Conservation (phyloP, 2,113 vertebrate genomes). For the Hemicordylus capensis region DNA sequence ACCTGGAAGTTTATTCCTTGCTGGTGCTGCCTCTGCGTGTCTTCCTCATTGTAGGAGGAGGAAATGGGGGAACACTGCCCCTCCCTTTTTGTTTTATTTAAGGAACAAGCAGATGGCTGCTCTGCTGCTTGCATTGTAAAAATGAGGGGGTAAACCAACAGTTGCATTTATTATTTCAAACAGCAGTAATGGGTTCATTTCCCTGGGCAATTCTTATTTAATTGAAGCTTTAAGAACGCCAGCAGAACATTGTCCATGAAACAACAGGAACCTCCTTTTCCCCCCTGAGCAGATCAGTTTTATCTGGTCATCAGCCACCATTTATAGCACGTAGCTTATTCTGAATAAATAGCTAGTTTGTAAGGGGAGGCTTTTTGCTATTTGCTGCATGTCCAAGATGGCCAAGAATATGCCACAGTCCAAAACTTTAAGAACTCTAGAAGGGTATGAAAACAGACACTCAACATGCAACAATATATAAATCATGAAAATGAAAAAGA, state of each 20-base stretch:
- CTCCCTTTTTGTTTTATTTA: slow-evolving; percentile 63
- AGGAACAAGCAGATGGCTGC: slow-evolving; percentile 68
- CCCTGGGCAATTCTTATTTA: slow-evolving; percentile 58
- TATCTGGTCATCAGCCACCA: slow-evolving; percentile 18
- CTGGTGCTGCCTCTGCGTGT: not conserved
- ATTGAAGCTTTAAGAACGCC: slow-evolving; percentile 53
- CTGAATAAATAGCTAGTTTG: not conserved
- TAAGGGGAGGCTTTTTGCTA: not conserved
- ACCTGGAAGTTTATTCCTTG: not conserved
- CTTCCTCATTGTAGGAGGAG: slow-evolving; percentile 10
- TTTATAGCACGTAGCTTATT: slow-evolving; percentile 12
- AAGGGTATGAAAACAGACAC: not conserved
- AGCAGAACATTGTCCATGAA: slow-evolving; percentile 47
- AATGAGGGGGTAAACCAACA: slow-evolving; percentile 61
- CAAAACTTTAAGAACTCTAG: not conserved
- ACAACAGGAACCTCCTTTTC: slow-evolving; percentile 34
- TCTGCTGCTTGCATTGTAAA: slow-evolving; percentile 64
- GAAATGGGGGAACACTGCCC: slow-evolving; percentile 29
- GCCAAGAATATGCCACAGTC: not conserved
- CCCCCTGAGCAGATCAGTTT: slow-evolving; percentile 30
- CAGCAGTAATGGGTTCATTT: slow-evolving; percentile 62
- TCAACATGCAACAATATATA: not conserved
- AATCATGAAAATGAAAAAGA: not conserved
- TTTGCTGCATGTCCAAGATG: not conserved
- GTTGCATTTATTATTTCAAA: slow-evolving; percentile 61